phyloP scores from a whole-genome alignment of 2,888 invertebrate species.

The Ophion slaviceki region DNA sequence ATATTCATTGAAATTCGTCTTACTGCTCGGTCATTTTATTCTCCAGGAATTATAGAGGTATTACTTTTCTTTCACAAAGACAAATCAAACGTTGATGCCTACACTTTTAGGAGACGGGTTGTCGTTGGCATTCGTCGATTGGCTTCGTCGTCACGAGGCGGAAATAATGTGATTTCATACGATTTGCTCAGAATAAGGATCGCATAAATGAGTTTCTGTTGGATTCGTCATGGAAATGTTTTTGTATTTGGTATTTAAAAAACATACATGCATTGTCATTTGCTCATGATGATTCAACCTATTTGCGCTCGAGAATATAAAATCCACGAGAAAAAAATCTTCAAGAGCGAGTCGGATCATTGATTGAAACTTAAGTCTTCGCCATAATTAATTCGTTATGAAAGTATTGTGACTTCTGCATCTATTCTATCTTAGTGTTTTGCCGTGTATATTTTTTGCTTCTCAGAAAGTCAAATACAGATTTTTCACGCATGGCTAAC shows the following conservation, averaged over 20 bases:
- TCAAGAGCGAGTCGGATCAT: not conserved
- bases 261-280: not conserved
- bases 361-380: too few species aligned
- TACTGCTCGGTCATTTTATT: not conserved
- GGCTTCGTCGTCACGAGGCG: too few species aligned
- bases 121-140: too few species aligned
- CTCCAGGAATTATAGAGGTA: not conserved
- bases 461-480: not conserved
- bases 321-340: not conserved
- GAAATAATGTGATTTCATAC: not conserved
- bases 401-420: not conserved
- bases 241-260: not conserved
- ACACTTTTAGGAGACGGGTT: too few species aligned
- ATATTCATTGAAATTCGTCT: not conserved
- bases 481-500: not conserved
- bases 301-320: too few species aligned
- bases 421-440: not conserved
- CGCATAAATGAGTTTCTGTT: not conserved
- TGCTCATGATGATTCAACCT: too few species aligned
- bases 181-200: not conserved
- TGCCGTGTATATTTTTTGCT: not conserved
- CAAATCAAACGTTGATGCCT: too few species aligned
- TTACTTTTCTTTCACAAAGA: not conserved
- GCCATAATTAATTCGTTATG: not conserved
- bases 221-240: not conserved